Evolutionary conservation across 2,888 invertebrate genomes (phyloP).

Genomic region (Hipparchia semele): DNA sequence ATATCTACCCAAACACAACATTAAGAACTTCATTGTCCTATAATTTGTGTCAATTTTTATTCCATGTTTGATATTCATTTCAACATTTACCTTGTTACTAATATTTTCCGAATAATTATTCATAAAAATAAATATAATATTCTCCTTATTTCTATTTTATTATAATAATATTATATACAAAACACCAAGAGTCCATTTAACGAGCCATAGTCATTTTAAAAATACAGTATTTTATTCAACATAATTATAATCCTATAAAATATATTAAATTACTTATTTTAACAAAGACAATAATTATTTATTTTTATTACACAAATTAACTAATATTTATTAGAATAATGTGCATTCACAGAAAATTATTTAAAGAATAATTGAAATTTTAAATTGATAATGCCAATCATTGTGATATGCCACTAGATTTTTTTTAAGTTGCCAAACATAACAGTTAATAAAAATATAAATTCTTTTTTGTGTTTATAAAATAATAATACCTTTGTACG

Average conservation of each 20-base stretch:
- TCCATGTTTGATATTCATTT: background rate
- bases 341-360: background rate
- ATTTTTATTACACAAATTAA: background rate
- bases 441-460: background rate
- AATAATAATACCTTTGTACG: background rate
- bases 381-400: background rate
- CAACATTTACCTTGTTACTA: background rate
- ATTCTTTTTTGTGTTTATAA: slow-evolving; percentile 2
- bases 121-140: slow-evolving; percentile 18
- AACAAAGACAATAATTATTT: background rate
- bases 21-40: background rate
- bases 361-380: background rate
- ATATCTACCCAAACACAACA: too few species aligned
- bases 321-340: background rate
- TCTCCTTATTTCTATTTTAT: slow-evolving; percentile 16
- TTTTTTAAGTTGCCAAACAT: background rate
- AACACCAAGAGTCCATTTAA: slow-evolving; percentile 35
- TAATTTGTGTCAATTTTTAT: background rate
- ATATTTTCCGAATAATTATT: background rate
- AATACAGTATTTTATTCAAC: background rate
- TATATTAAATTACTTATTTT: background rate
- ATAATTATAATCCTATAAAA: slow-evolving; percentile 10
- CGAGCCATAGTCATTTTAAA: slow-evolving; percentile 36
- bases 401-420: slow-evolving; percentile 1
- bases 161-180: slow-evolving; percentile 33